phyloP scores from a whole-genome alignment of 2,797 vertebrate species.

The Nannoperca obscura region DNA sequence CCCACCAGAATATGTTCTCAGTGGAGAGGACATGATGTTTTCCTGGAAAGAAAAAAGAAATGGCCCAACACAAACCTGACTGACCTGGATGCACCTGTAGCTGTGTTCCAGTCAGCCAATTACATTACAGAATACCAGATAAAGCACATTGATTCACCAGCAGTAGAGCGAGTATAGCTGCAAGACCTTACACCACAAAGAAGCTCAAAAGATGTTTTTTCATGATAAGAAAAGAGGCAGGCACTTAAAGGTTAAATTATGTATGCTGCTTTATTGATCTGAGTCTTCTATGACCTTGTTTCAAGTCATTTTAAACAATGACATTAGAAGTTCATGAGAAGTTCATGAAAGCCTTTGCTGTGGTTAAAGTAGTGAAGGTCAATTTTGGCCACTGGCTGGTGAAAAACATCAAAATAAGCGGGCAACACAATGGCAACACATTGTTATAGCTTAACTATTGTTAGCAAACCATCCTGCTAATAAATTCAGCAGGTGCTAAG shows the following conservation, averaged over 20 bases:
- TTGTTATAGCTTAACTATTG: too few species aligned
- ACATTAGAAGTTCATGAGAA: not conserved
- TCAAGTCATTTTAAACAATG: not conserved
- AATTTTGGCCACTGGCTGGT: too few species aligned
- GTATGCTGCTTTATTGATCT: slow-evolving; percentile 6
- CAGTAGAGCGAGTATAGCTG: not conserved
- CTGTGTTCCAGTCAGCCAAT: slow-evolving; percentile 18
- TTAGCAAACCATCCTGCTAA: too few species aligned
- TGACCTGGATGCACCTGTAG: slow-evolving; percentile 22
- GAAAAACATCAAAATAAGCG: not conserved
- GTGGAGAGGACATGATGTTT: slow-evolving; percentile 30
- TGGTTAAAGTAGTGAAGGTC: not conserved
- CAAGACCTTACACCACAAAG: slow-evolving; percentile 22
- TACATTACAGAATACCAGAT: slow-evolving; percentile 31
- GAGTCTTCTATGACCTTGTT: not conserved
- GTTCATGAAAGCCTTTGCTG: not conserved
- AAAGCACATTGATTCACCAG: slow-evolving; percentile 24
- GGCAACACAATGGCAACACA: too few species aligned
- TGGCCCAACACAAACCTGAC: slow-evolving; percentile 9
- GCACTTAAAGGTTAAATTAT: slow-evolving; percentile 19
- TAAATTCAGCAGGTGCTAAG: too few species aligned
- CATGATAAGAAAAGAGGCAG: slow-evolving; percentile 19
- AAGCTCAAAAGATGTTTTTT: slow-evolving; percentile 7
- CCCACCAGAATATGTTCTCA: slow-evolving; percentile 10
- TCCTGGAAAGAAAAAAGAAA: slow-evolving; percentile 21